Conservation (phyloP, 2,888 invertebrate species). For the Drosophila neonasuta region DNA sequence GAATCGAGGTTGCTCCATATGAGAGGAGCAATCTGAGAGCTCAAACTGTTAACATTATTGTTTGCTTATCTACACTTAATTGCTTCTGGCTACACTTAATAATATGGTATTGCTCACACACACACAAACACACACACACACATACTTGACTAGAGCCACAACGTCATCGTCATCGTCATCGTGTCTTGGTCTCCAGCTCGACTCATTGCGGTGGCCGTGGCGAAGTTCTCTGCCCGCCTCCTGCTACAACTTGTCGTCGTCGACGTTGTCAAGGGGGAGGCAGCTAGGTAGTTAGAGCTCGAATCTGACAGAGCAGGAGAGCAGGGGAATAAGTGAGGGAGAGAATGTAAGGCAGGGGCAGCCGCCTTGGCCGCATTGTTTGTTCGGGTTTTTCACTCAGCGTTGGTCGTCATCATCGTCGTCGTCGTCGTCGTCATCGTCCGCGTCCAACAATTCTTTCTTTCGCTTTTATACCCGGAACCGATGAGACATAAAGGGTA, state of each 20-base stretch:
- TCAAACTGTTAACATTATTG: constrained; percentile 80
- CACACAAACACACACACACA: constrained; percentile 25
- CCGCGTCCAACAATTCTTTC: constrained; percentile 24
- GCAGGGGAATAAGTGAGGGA: not conserved
- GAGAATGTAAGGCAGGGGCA: constrained; percentile 16
- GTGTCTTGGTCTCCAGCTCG: constrained; percentile 28
- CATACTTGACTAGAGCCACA: constrained; percentile 40
- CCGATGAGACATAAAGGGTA: not conserved
- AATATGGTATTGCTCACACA: constrained; percentile 65
- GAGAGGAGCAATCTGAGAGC: no score
- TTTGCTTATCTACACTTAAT: constrained; percentile 80
- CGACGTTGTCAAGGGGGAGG: constrained; percentile 24
- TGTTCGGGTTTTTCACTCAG: constrained; percentile 71
- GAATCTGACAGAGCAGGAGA: not conserved
- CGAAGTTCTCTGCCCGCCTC: constrained; percentile 25
- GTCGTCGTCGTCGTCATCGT: constrained; percentile 10
- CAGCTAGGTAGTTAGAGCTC: constrained; percentile 12
- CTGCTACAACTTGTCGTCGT: constrained; percentile 39
- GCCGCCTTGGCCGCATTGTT: constrained; percentile 65
- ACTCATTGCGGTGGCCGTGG: constrained; percentile 48
- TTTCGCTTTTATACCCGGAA: constrained; percentile 2
- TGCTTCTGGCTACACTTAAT: constrained; percentile 81
- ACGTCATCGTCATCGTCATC: constrained; percentile 54
- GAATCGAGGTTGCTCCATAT: no score
- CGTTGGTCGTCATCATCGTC: constrained; percentile 59